These are phyloP conservation scores for Poecilobothrus nobilitatus DNA, from an alignment of 2,888 invertebrate genomes.

Conservation along the genomic window DNA sequence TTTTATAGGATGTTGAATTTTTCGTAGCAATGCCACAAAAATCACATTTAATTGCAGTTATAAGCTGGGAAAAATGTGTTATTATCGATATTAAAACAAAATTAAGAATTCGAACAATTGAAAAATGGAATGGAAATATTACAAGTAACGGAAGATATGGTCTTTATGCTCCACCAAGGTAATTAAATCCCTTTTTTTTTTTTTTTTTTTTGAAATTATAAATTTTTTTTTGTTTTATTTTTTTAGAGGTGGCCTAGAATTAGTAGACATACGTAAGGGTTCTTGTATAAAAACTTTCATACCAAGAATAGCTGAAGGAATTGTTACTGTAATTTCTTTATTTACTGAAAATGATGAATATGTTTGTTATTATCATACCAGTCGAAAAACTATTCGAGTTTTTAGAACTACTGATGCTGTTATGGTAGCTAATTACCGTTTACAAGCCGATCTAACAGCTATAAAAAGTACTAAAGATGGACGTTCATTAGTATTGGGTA, in stretches of 20 bases:
- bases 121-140: constrained; percentile 86
- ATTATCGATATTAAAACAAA: constrained; percentile 85
- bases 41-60: constrained; percentile 74
- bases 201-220: too few species aligned
- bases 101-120: constrained; percentile 77
- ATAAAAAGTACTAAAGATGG: constrained; percentile 70
- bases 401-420: constrained; percentile 85
- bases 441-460: constrained; percentile 81
- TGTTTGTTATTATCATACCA: constrained; percentile 94
- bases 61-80: constrained; percentile 83
- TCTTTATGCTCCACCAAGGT: constrained; percentile 78
- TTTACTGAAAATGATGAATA: constrained; percentile 92
- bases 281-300: constrained; percentile 82
- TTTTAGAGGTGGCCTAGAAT: constrained; percentile 79
- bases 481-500: constrained; percentile 74
- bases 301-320: constrained; percentile 91
- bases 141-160: constrained; percentile 84
- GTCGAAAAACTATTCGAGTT: constrained; percentile 84
- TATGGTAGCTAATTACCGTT: constrained; percentile 85
- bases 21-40: constrained; percentile 78
- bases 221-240: too few species aligned
- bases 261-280: constrained; percentile 85
- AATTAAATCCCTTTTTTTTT: too few species aligned
- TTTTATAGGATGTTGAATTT: constrained; percentile 54
- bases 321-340: constrained; percentile 89